Evolutionary conservation across 2,888 invertebrate genomes (phyloP).

Genomic region (Perizoma affinitatum): DNA sequence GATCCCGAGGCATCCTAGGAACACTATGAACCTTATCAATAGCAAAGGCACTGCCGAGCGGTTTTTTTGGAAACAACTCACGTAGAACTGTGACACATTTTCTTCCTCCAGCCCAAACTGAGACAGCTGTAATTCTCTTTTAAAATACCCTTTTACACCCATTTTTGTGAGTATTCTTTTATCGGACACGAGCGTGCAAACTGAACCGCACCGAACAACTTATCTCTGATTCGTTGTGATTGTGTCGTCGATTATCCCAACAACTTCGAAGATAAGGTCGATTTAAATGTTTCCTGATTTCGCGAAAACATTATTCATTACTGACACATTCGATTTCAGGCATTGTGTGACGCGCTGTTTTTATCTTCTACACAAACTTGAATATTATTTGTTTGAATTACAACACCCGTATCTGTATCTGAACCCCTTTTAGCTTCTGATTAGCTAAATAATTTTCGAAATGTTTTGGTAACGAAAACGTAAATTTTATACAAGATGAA

Average conservation of each 20-base stretch:
- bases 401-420: no score
- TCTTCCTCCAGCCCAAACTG: conserved; percentile 61
- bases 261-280: conserved; percentile 43
- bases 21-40: conserved; percentile 54
- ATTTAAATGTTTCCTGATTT: conserved; percentile 38
- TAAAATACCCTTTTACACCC: conserved; percentile 63
- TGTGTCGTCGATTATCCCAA: conserved; percentile 41
- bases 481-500: conserved; percentile 21
- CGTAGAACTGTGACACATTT: conserved; percentile 58
- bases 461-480: conserved; percentile 11
- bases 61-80: conserved; percentile 60
- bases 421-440: no score
- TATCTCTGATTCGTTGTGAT: conserved; percentile 48
- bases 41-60: conserved; percentile 58
- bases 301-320: conserved; percentile 18
- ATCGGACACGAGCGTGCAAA: conserved; percentile 25
- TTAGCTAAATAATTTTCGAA: conserved; percentile 8
- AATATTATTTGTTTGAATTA: no score
- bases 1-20: conserved; percentile 58
- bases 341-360: not conserved
- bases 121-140: conserved; percentile 51
- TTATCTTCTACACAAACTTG: not conserved
- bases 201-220: conserved; percentile 32
- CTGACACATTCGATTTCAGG: not conserved
- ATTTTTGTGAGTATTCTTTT: conserved; percentile 45